Conservation (phyloP, 2,113 vertebrate genomes). For the Brachyhypopomus gauderio region DNA sequence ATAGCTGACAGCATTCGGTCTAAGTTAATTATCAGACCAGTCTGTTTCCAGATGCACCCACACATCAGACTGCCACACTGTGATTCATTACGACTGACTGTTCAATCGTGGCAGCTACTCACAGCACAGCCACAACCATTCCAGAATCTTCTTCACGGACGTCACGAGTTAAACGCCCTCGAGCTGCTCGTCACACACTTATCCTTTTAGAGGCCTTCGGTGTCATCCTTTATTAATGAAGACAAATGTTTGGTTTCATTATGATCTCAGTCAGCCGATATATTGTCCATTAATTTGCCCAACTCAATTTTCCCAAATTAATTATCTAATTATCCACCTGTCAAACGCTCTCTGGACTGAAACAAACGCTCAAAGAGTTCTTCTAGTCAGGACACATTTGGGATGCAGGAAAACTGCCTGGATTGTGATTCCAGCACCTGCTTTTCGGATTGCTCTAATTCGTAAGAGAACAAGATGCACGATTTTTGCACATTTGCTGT, state of each 20-base stretch:
- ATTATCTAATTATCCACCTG: constrained; percentile 66
- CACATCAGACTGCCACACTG: not conserved
- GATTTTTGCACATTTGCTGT: too few species aligned
- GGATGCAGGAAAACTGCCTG: too few species aligned
- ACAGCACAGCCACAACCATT: not conserved
- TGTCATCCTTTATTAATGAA: constrained; percentile 34
- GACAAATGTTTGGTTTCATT: constrained; percentile 54
- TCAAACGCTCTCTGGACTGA: constrained; percentile 40
- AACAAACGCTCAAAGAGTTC: constrained; percentile 24
- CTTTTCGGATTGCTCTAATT: too few species aligned
- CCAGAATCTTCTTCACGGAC: not conserved
- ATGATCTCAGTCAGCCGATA: constrained; percentile 8
- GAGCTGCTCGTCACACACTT: constrained; percentile 28
- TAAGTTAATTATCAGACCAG: not conserved
- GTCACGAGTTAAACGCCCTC: not conserved
- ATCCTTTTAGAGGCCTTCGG: constrained; percentile 24
- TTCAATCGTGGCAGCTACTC: not conserved
- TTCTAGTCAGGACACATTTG: not conserved
- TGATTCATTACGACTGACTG: not conserved
- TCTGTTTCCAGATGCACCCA: not conserved
- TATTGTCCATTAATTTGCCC: constrained; percentile 46
- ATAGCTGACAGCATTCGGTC: not conserved
- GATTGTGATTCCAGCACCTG: too few species aligned
- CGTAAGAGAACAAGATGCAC: too few species aligned
- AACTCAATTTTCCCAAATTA: constrained; percentile 52